Conservation (phyloP, 2,113 vertebrate genomes). For the Glareola pratincola region DNA sequence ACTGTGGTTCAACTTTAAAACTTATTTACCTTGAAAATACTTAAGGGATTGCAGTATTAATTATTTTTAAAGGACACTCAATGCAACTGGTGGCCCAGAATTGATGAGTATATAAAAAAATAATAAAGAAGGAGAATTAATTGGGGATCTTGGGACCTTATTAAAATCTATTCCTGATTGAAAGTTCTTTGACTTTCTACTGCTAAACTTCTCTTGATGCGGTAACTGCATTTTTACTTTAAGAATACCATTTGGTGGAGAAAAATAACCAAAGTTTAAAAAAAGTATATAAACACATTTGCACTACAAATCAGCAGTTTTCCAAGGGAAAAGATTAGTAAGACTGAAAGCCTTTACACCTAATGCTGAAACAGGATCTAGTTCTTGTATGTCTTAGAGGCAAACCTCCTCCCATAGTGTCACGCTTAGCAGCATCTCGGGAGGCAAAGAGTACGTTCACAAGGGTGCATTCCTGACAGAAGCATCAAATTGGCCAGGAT, state of each 20-base stretch:
- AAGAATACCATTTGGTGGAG: background rate
- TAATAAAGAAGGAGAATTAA: conserved; percentile 51
- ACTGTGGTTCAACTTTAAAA: conserved; percentile 10
- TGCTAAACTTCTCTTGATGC: background rate
- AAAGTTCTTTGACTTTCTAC: conserved; percentile 40
- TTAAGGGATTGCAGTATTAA: conserved; percentile 54
- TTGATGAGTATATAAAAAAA: conserved; percentile 34
- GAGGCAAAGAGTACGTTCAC: background rate
- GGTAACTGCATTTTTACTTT: background rate
- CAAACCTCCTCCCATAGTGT: background rate
- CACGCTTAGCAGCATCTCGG: background rate
- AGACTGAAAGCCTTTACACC: background rate
- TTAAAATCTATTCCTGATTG: conserved; percentile 56
- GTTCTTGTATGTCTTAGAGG: background rate
- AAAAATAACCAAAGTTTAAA: conserved; percentile 15
- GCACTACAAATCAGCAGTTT: background rate
- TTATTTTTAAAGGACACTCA: conserved; percentile 56
- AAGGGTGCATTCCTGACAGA: background rate
- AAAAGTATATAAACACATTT: background rate
- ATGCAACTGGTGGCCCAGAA: conserved; percentile 45
- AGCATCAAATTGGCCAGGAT: background rate
- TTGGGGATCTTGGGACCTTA: conserved; percentile 62
- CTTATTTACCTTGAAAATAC: conserved; percentile 58
- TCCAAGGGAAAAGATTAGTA: background rate
- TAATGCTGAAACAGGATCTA: background rate